Conservation (phyloP, 2,113 vertebrate species). For the Corydoras sp. region DNA sequence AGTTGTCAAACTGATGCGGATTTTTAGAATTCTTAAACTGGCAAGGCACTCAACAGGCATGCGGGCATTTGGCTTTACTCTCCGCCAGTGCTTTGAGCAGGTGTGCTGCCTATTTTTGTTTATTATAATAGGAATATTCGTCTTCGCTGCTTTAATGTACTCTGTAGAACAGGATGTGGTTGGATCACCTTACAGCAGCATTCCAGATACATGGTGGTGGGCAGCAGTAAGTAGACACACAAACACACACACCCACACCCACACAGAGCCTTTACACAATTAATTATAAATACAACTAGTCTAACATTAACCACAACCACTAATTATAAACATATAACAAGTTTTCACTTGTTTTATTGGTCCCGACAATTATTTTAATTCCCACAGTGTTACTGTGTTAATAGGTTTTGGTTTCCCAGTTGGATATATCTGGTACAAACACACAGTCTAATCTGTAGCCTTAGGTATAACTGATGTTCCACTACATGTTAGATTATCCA, state of each 20-base stretch:
- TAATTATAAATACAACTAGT: too few relatives aligned
- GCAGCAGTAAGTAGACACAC: slow-evolving; percentile 75
- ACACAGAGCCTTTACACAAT: too few relatives aligned
- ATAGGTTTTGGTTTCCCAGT: too few relatives aligned
- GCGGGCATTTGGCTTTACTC: slow-evolving; percentile 83
- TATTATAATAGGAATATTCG: slow-evolving; percentile 87
- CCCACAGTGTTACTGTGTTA: too few relatives aligned
- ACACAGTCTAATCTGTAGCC: too few relatives aligned
- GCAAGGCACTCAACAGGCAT: slow-evolving; percentile 85
- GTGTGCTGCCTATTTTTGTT: slow-evolving; percentile 88
- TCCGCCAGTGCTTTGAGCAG: slow-evolving; percentile 87
- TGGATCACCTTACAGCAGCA: slow-evolving; percentile 82
- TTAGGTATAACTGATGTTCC: too few relatives aligned
- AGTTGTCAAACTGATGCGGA: slow-evolving; percentile 83
- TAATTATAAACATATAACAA: too few relatives aligned
- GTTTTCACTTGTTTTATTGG: too few relatives aligned
- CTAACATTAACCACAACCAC: too few relatives aligned
- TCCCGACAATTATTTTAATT: too few relatives aligned
- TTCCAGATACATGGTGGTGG: slow-evolving; percentile 89
- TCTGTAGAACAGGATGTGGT: slow-evolving; percentile 81
- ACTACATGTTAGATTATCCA: too few relatives aligned
- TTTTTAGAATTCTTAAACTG: slow-evolving; percentile 86
- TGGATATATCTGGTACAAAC: too few relatives aligned
- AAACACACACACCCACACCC: background rate
- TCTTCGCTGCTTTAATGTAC: slow-evolving; percentile 85